phyloP scores from a whole-genome alignment of 2,113 vertebrate species.

The Glaucomys volans region DNA sequence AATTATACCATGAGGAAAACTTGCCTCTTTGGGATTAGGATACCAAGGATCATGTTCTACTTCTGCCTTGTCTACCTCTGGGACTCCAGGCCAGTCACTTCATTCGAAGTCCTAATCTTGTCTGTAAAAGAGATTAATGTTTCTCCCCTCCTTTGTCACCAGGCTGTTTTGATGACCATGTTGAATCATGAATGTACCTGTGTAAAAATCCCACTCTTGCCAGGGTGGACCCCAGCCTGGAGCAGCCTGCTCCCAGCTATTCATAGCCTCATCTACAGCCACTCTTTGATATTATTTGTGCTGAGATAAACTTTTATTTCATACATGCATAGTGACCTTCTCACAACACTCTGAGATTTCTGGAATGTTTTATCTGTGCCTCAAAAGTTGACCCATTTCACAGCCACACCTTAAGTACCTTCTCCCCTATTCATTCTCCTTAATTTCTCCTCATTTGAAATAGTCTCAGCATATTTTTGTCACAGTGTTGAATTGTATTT shows the following conservation, averaged over 20 bases:
- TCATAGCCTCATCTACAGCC: neutral
- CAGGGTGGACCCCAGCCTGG: neutral
- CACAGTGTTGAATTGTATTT: neutral
- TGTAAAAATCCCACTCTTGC: neutral
- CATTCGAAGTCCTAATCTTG: neutral
- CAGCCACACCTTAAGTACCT: neutral
- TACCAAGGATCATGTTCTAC: neutral
- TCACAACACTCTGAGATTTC: neutral
- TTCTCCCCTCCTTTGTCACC: neutral
- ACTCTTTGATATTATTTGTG: neutral
- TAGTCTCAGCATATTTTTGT: neutral
- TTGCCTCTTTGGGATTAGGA: no score
- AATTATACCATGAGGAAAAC: neutral
- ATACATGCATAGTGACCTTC: neutral
- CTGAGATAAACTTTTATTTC: neutral
- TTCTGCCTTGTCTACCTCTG: neutral
- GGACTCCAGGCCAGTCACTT: neutral
- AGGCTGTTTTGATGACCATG: neutral
- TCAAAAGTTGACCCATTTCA: neutral
- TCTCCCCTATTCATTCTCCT: neutral
- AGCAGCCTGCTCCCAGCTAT: accelerated
- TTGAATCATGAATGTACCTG: neutral
- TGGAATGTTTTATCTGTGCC: neutral
- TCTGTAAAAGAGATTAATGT: neutral
- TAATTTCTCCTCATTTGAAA: neutral